Evolutionary conservation across 2,888 invertebrate species (phyloP).

Genomic region (Uloborus plumipes): DNA sequence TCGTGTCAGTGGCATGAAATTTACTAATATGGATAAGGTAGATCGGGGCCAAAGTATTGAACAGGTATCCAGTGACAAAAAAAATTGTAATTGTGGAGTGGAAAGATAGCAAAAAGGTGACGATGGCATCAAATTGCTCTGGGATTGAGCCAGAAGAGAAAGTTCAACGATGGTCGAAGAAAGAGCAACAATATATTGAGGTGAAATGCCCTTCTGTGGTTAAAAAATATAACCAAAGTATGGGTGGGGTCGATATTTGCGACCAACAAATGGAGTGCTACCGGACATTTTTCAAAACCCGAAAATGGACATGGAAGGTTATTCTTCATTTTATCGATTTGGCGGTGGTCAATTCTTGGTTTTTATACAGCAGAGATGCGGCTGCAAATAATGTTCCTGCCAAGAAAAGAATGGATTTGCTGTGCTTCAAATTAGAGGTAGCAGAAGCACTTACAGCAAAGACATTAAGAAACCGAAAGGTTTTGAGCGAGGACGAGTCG

Average conservation of each 20-base stretch:
- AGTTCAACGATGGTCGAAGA: slow-evolving; percentile 8
- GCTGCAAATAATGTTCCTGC: background rate
- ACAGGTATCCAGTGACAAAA: no score
- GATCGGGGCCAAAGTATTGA: background rate
- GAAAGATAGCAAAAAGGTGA: no score
- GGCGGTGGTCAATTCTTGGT: slow-evolving; percentile 18
- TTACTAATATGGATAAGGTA: background rate
- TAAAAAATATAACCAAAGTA: background rate
- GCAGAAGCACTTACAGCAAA: slow-evolving; percentile 7
- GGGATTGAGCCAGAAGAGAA: background rate
- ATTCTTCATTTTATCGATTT: slow-evolving; percentile 26
- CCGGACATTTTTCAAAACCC: background rate
- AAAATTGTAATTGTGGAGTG: no score
- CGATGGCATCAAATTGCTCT: no score
- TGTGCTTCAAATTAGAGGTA: slow-evolving; percentile 19
- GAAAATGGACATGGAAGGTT: background rate
- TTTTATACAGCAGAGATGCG: background rate
- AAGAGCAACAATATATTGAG: background rate
- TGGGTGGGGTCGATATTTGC: no score
- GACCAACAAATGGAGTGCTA: slow-evolving; percentile 22
- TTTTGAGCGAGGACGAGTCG: background rate
- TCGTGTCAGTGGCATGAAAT: background rate
- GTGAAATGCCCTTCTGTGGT: slow-evolving; percentile 10
- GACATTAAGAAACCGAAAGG: background rate
- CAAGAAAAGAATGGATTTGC: slow-evolving; percentile 6